Evolutionary conservation across 2,888 invertebrate genomes (phyloP), one percentile per base, ranked within the genome.

Genomic region (Rugalucina vietnamica): DNA sequence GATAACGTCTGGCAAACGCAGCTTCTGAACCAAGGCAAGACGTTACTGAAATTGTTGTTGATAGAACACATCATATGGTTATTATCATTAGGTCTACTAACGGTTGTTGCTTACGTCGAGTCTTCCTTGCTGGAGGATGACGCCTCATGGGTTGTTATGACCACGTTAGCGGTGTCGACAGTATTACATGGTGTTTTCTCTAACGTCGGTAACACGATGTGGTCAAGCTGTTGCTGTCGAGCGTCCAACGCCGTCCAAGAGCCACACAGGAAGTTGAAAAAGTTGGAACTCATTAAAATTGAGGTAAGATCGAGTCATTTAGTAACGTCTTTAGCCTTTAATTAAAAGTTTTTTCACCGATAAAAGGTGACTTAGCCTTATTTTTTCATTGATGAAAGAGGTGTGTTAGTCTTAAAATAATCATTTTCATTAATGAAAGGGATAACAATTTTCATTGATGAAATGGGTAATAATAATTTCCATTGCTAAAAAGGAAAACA

Each of bases 1-100:
- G 90, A 91, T 27, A 92, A 92, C 81, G 89, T 92, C 18, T 92
- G 92, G 92, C 92, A 93, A 82, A 86, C 87, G 3, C 90, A 91
- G 84, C 87, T 91, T n/a, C 80, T 91, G 2, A 82, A 80, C 21
- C 91, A 91, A 70, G 91, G 92, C 18, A 90, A 88, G 80, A 79
- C 79, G 2, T 81, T 89, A 3, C 90, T 90, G 34, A 90, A 87
- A 83, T 81, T 91, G 18, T 72, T 88, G 21, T 70, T 91, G 27
- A 27, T 89, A 32, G 92, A 91, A 76, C 84, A 90, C 60, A 50
- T 81, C 1, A 34, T 90, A 2, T 88, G 85, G 78, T 54, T 88
- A 8, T 71, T 86, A 4, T 84, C 87, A 2, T 71, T 89, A 34
- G 79, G 90, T 57, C 57, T 90, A 37, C 73, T 84, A 57, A 91